These are phyloP conservation scores for Hyperoplus lanceolatus DNA, from an alignment of 2,797 vertebrate genomes.

Conservation along the genomic window DNA sequence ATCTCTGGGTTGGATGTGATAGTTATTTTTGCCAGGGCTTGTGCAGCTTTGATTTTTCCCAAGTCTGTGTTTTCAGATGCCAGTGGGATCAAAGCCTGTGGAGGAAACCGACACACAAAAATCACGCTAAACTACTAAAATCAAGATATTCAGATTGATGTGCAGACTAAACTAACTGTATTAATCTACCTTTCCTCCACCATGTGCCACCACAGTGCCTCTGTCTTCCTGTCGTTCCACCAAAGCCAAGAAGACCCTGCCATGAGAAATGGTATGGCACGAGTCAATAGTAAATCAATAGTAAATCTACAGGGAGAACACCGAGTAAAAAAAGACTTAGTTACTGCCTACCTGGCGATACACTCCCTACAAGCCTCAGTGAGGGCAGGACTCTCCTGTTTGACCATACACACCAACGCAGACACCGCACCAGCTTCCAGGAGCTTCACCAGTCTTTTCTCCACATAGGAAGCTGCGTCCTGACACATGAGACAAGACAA, in stretches of 20 bases:
- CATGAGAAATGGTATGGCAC: conserved; percentile 17
- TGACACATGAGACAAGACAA: conserved; percentile 64
- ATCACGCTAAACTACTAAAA: conserved; percentile 8
- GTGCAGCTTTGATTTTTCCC: conserved; percentile 95
- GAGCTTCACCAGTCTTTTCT: conserved; percentile 90
- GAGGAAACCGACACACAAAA: conserved; percentile 25
- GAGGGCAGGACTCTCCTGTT: conserved; percentile 92
- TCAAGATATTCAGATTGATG: not conserved
- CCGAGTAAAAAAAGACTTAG: not conserved
- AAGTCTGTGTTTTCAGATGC: conserved; percentile 92
- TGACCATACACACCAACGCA: conserved; percentile 95
- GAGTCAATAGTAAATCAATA: conserved; percentile 1
- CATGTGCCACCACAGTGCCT: conserved; percentile 95
- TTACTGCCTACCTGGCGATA: conserved; percentile 89
- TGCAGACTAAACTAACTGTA: not conserved
- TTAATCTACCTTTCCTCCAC: conserved; percentile 94
- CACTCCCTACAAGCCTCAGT: conserved; percentile 93
- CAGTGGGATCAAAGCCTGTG: conserved; percentile 93
- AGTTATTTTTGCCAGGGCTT: conserved; percentile 96
- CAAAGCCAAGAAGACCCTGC: conserved; percentile 94
- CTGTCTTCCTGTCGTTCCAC: conserved; percentile 94
- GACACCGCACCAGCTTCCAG: conserved; percentile 93
- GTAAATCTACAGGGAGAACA: conserved; percentile 9
- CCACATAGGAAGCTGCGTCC: conserved; percentile 91
- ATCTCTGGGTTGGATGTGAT: conserved; percentile 98